Percentiles rank a stretch among this genome's conserved stretches.
These are phyloP conservation scores for Platysternon megacephalum DNA, from an alignment of 2,113 vertebrate genomes.

Conservation along the genomic window DNA sequence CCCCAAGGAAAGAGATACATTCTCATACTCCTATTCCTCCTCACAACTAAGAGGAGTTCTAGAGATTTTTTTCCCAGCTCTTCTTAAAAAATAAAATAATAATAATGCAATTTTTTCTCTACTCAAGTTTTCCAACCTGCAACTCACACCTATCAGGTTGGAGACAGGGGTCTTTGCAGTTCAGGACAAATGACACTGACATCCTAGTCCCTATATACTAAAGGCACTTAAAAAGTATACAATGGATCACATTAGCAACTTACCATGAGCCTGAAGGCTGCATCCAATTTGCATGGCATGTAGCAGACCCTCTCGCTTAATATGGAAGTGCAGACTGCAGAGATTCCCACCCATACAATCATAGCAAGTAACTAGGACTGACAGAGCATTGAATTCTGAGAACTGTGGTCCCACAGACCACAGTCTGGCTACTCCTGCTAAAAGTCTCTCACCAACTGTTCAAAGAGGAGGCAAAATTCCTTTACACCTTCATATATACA, in stretches of 20 bases:
- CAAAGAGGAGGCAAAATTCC: no score
- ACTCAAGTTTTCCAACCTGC: background rate
- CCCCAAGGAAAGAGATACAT: background rate
- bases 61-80: background rate
- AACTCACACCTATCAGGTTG: background rate
- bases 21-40: background rate
- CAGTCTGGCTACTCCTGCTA: background rate
- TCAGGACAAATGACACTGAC: background rate
- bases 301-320: background rate
- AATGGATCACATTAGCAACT: background rate
- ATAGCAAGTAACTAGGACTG: background rate
- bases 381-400: background rate
- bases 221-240: background rate
- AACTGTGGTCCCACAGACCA: background rate
- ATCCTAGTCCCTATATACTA: background rate
- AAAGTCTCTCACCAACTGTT: no score
- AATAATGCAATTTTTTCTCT: background rate
- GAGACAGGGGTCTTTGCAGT: background rate
- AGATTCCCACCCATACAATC: background rate
- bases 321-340: background rate
- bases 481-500: no score
- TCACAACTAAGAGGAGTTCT: background rate
- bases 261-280: background rate
- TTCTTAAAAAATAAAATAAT: background rate
- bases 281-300: background rate